Evolutionary conservation across 2,888 invertebrate species (phyloP).

Genomic region (Lithophane leautieri): DNA sequence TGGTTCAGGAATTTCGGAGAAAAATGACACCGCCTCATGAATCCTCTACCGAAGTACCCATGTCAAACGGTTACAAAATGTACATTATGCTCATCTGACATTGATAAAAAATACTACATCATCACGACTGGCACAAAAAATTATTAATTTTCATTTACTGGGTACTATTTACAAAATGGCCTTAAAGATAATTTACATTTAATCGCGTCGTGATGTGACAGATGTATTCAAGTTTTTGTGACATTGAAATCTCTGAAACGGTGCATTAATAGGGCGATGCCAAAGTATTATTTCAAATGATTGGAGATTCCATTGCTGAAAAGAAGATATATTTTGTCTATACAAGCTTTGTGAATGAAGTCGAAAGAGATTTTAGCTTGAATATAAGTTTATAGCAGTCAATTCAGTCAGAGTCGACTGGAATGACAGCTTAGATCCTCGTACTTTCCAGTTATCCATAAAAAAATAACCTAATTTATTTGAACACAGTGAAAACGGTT

Average conservation of each 20-base stretch:
- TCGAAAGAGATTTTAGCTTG: background rate
- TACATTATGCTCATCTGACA: background rate
- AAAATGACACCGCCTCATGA: constrained; percentile 6
- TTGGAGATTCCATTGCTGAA: background rate
- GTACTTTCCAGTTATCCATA: background rate
- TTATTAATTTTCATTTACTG: constrained; percentile 17
- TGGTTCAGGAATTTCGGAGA: constrained; percentile 22
- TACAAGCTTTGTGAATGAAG: background rate
- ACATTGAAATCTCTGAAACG: constrained; percentile 29
- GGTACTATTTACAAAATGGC: constrained; percentile 4
- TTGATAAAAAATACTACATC: constrained; percentile 21
- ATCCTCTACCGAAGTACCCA: background rate
- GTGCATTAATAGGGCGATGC: background rate
- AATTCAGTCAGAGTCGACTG: background rate
- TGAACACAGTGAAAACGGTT: background rate
- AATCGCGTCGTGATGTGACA: constrained; percentile 29
- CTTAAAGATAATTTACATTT: constrained; percentile 41
- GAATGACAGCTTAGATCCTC: background rate
- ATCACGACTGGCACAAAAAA: constrained; percentile 10
- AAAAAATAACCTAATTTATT: background rate
- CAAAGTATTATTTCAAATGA: background rate
- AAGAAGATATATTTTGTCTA: background rate
- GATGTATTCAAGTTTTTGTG: constrained; percentile 22
- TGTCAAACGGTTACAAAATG: constrained; percentile 30
- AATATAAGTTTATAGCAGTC: background rate